Base-by-base conservation (phyloP, 2,888 invertebrate species). In the Digitonthophagus gazella region DNA sequence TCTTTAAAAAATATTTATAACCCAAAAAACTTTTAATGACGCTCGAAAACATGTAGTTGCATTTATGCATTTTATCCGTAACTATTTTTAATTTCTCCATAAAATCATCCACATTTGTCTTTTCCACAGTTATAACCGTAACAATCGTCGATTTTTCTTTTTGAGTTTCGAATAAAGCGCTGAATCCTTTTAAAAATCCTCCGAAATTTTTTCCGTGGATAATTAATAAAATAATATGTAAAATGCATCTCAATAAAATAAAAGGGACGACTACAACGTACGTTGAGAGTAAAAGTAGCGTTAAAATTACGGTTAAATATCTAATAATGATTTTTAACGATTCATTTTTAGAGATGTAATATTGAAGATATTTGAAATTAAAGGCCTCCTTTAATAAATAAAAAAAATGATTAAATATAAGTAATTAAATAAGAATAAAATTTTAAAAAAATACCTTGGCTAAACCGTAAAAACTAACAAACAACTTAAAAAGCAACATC, bases 71-170 rank as follows among this genome's bases (percentile, higher is more conserved):
- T n/a, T 19, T 11, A 16, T 61, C 20, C 16, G 20, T 20, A 4
- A 20, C 6, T n/a, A 19, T 16, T 5, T 61, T 61, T 19, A 61
- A 20, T 61, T 61, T 61, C 18, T 61, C 20, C 2, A 18, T n/a
- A n/a, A 61, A 61, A 6, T 44, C 28, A 61, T 61, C 19, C n/a
- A 5, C n/a, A 18, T 61, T 19, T 5, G 28, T 44, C 2, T 61
- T 61, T 20, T 61, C 61, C 15, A 61, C 5, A 4, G 20, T 61
- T 18, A 61, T 18, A n/a, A 61, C 61, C n/a, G 61, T 61, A 19
- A 61, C 20, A n/a, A 61, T 61, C 6, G 61, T 61, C 1, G 61
- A 61, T 61, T 61, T 61, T 61, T 61, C 61, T 18, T 19, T 15
- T 1, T 61, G 18, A n/a, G 20, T 19, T 61, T 61, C 61, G 18